These are phyloP conservation scores for Drosophila erecta DNA, from an alignment of 1,140 invertebrate species.

Conservation along the genomic window DNA sequence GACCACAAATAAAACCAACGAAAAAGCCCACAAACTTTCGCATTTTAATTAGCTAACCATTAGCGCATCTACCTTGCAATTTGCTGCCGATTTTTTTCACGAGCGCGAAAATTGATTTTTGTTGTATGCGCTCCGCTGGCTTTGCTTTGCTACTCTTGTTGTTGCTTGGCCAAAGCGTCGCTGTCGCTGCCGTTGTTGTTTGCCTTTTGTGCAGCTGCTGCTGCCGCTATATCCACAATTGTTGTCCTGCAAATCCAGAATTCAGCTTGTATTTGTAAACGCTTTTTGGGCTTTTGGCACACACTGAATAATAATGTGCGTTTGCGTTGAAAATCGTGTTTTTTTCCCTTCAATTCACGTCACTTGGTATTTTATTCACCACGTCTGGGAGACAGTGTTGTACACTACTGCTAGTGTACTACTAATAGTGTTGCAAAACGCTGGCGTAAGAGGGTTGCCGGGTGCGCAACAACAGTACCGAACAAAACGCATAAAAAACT, in stretches of 20 bases:
- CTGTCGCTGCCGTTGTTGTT: slow-evolving; percentile 10
- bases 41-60: slow-evolving; percentile 11
- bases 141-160: slow-evolving; percentile 52
- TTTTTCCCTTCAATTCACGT: slow-evolving; percentile 72
- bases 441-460: not conserved
- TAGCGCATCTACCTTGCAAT: slow-evolving; percentile 57
- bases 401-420: not conserved
- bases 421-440: not conserved
- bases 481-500: too few species aligned
- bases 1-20: slow-evolving; percentile 8
- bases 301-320: slow-evolving; percentile 11
- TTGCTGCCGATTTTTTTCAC: slow-evolving; percentile 34
- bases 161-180: slow-evolving; percentile 43
- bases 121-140: slow-evolving; percentile 47
- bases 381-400: slow-evolving; percentile 44
- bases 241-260: slow-evolving; percentile 5
- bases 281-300: slow-evolving; percentile 3
- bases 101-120: slow-evolving; percentile 71
- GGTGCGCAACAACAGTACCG: too few species aligned
- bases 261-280: not conserved
- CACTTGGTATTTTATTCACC: slow-evolving; percentile 70
- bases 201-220: slow-evolving; percentile 12
- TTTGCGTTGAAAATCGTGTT: slow-evolving; percentile 56
- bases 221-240: slow-evolving; percentile 7
- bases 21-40: slow-evolving; percentile 20